Conservation (phyloP, 2,888 invertebrate genomes). For the Tupiocoris notatus region DNA sequence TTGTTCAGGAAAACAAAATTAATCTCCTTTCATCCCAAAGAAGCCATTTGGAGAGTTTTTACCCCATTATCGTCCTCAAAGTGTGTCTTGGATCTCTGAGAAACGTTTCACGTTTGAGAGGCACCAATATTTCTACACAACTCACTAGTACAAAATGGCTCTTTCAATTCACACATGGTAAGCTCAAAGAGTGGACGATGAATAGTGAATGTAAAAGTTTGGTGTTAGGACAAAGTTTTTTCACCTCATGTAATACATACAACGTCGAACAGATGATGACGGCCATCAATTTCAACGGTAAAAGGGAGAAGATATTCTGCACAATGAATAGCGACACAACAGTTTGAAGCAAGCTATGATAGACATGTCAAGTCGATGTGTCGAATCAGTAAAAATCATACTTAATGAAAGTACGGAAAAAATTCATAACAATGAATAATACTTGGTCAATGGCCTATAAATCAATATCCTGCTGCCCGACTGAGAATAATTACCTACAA, state of each 20-base stretch:
- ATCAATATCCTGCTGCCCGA: neutral
- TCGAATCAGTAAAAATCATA: too few relatives aligned
- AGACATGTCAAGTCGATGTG: too few relatives aligned
- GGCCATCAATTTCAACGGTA: too few relatives aligned
- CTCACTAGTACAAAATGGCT: neutral
- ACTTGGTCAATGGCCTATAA: constrained; percentile 8
- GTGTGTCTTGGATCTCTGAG: too few relatives aligned
- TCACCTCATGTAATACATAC: neutral
- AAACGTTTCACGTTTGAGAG: too few relatives aligned
- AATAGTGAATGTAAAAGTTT: neutral
- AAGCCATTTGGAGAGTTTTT: too few relatives aligned
- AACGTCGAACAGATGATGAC: neutral
- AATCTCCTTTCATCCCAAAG: too few relatives aligned
- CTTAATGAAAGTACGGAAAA: too few relatives aligned
- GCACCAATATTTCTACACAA: neutral
- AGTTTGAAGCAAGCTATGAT: neutral
- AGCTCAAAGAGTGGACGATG: neutral
- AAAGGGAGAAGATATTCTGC: too few relatives aligned
- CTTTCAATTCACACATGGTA: neutral
- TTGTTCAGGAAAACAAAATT: too few relatives aligned
- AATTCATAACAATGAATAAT: constrained; percentile 27
- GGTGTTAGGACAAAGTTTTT: neutral
- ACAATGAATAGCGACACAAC: too few relatives aligned
- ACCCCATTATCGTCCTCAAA: too few relatives aligned
- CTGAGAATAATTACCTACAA: neutral